Evolutionary conservation across 2,113 vertebrate genomes (phyloP).

Genomic region (Athene cunicularia): DNA sequence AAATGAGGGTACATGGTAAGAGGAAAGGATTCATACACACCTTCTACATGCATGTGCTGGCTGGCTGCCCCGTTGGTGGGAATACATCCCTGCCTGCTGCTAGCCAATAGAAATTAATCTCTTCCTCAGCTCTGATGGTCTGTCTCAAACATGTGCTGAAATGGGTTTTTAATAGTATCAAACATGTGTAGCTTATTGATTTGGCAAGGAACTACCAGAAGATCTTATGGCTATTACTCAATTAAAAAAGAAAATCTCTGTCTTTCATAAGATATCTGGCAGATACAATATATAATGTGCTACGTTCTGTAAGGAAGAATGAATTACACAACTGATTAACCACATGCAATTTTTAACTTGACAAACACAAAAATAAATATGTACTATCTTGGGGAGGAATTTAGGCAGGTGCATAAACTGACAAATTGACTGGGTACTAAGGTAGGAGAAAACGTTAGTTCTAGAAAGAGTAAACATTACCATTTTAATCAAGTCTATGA

Average conservation of each 20-base stretch:
- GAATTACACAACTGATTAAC: background rate
- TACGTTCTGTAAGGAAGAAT: background rate
- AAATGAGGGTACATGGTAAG: background rate
- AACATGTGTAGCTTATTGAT: background rate
- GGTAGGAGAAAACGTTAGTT: background rate
- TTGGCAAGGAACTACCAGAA: background rate
- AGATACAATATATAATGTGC: background rate
- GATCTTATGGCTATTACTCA: background rate
- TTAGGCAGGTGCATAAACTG: background rate
- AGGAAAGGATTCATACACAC: background rate
- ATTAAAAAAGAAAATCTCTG: background rate
- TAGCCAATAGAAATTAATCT: background rate
- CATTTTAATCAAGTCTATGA: background rate
- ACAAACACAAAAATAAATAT: background rate
- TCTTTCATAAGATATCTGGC: background rate
- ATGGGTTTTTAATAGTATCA: background rate
- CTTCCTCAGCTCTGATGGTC: background rate
- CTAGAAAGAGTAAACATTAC: background rate
- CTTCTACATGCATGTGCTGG: background rate
- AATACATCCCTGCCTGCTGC: background rate
- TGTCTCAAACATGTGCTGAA: background rate
- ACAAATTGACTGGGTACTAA: background rate
- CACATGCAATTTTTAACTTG: background rate
- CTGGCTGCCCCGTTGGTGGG: background rate
- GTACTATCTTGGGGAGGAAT: background rate